phyloP scores from a whole-genome alignment of 2,797 vertebrate genomes.

The Champsocephalus esox region DNA sequence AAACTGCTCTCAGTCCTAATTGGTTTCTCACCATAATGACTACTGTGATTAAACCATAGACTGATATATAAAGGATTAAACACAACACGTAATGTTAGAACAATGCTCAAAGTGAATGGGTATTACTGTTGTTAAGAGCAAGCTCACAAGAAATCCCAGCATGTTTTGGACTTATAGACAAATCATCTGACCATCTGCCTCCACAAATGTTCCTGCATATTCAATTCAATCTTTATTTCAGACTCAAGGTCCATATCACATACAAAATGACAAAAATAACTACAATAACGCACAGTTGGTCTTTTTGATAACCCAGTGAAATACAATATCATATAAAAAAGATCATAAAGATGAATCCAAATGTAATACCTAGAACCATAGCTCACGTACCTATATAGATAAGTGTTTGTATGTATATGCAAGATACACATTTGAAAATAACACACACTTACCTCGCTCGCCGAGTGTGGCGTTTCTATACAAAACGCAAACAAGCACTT shows the following conservation, averaged over 20 bases:
- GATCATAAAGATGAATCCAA: too few species aligned
- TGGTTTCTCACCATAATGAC: not conserved
- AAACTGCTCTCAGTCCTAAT: not conserved
- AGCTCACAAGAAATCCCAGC: not conserved
- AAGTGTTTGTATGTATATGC: not conserved
- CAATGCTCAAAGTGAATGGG: not conserved
- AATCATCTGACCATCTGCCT: slow-evolving; percentile 13
- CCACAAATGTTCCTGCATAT: not conserved
- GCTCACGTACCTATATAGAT: not conserved
- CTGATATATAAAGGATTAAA: not conserved
- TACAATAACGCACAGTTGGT: too few species aligned
- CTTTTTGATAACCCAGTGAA: too few species aligned
- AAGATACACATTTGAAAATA: not conserved
- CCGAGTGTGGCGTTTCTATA: not conserved
- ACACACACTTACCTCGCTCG: not conserved
- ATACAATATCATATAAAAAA: too few species aligned
- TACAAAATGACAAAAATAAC: too few species aligned
- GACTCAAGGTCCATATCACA: too few species aligned
- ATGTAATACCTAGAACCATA: not conserved
- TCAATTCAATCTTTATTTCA: too few species aligned
- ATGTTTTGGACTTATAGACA: not conserved
- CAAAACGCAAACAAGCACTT: slow-evolving; percentile 8
- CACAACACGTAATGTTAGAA: slow-evolving; percentile 4
- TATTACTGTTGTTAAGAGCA: too few species aligned
- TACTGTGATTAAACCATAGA: not conserved